Conservation (phyloP, 1,140 invertebrate species). For the Ctenoplectra terminalis region DNA sequence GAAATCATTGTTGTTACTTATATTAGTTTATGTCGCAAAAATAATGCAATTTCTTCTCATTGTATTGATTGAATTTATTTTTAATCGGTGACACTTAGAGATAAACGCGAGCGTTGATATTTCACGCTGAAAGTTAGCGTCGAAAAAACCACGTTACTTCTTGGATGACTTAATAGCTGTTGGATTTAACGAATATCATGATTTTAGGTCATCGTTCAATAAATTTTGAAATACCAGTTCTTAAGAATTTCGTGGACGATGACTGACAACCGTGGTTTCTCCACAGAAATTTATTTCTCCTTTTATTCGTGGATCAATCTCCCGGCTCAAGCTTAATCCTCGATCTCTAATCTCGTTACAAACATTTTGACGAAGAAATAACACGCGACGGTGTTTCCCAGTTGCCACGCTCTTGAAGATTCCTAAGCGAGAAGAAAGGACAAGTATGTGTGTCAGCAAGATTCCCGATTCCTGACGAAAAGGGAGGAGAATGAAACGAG, state of each 20-base stretch:
- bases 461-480: constrained; percentile 37
- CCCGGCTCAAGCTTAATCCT: neutral
- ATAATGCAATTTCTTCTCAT: too few relatives aligned
- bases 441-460: constrained; percentile 11
- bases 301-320: neutral
- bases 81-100: too few relatives aligned
- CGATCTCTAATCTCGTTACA: constrained; percentile 9
- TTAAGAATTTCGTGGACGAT: neutral
- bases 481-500: neutral
- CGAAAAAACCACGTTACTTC: too few relatives aligned
- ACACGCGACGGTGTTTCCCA: constrained; percentile 1
- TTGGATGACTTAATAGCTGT: too few relatives aligned
- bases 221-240: neutral
- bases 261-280: constrained; percentile 7
- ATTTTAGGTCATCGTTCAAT: neutral
- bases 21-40: too few relatives aligned
- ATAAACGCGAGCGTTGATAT: too few relatives aligned
- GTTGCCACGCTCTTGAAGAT: neutral
- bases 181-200: neutral
- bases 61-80: too few relatives aligned
- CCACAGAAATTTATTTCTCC: neutral
- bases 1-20: too few relatives aligned
- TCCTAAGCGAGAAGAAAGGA: constrained; percentile 4
- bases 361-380: neutral
- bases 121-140: too few relatives aligned